Percentiles rank a stretch among this genome's conserved stretches.
phyloP scores from a whole-genome alignment of 2,888 invertebrate genomes.

The Lordiphosa andalusiaca region DNA sequence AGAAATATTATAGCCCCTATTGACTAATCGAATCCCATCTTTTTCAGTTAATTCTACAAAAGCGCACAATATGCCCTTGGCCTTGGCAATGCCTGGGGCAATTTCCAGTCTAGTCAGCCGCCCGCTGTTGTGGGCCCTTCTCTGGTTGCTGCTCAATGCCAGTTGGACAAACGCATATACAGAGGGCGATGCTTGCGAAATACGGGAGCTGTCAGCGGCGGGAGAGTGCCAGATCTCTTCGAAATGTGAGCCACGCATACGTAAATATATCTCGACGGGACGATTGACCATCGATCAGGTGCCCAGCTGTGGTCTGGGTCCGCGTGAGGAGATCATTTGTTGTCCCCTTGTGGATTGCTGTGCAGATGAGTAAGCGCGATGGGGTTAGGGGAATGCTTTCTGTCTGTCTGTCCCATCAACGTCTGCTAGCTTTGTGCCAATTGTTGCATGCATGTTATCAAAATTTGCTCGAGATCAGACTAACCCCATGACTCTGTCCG shows the following conservation, averaged over 20 bases:
- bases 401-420: constrained; percentile 12
- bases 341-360: constrained; percentile 62
- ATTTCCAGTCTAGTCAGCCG: constrained; percentile 5
- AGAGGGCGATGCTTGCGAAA: constrained; percentile 49
- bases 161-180: not conserved
- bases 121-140: not conserved
- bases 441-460: constrained; percentile 26
- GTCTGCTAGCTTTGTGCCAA: constrained; percentile 22
- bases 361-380: constrained; percentile 9
- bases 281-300: constrained; percentile 45
- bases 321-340: constrained; percentile 67
- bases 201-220: constrained; percentile 25
- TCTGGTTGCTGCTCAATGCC: constrained; percentile 2
- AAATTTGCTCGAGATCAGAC: not conserved
- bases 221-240: constrained; percentile 59
- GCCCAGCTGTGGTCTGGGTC: constrained; percentile 60
- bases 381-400: constrained; percentile 2
- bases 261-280: constrained; percentile 40
- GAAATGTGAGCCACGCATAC: constrained; percentile 47
- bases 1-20: too few relatives aligned
- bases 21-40: not conserved
- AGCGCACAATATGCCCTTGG: not conserved
- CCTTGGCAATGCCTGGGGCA: not conserved
- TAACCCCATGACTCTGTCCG: not conserved
- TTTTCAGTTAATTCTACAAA: too few relatives aligned